Evolutionary conservation across 2,888 invertebrate genomes (phyloP), one percentile per base, ranked within the genome.

Genomic region (Mimas tiliae): DNA sequence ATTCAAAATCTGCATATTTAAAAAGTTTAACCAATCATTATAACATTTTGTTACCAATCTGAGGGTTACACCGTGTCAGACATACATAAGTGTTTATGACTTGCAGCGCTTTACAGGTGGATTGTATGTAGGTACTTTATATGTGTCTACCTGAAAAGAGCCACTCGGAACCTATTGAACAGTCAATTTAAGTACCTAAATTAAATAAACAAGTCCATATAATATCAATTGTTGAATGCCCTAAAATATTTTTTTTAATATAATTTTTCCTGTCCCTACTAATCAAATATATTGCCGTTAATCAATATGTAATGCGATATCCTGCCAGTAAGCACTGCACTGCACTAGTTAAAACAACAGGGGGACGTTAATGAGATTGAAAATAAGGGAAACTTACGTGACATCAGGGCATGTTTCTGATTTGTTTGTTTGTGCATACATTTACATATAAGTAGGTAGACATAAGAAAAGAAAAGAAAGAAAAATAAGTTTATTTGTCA

Each of bases 331-430:
- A 19, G 14, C 16, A 16, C 11, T 55, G 7, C 38, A n/a, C n/a
- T n/a, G n/a, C n/a, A n/a, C n/a, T n/a, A n/a, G n/a, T 58, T 58
- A 58, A 58, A 38, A 42, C 42, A 58, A 58, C 58, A 58, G 58
- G 42, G 58, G 42, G 58, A 58, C 38, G n/a, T 3, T 42, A 58
- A 42, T 58, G 58, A 42, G 58, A 16, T 55, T 34, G 38, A 38
- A 38, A 16, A 1, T 0, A 12, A 58, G 42, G 58, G 19, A 42
- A 16, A 42, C 38, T 38, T 38, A 8, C 2, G 33, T 6, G 33
- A 34, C 27, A 34, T 33, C n/a, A 34, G 12, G 8, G 14, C 11
- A 16, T 16, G 55, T 42, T 58, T 19, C 58, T 19, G 58, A 58
- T 58, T 55, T 55, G 38, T 16, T 38, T 16, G 14, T 53, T 45